A percentile compares a stretch with the other conserved stretches of the same genome.
Evolutionary conservation across 2,888 invertebrate species (phyloP).

Genomic region (Bombylius discolor): DNA sequence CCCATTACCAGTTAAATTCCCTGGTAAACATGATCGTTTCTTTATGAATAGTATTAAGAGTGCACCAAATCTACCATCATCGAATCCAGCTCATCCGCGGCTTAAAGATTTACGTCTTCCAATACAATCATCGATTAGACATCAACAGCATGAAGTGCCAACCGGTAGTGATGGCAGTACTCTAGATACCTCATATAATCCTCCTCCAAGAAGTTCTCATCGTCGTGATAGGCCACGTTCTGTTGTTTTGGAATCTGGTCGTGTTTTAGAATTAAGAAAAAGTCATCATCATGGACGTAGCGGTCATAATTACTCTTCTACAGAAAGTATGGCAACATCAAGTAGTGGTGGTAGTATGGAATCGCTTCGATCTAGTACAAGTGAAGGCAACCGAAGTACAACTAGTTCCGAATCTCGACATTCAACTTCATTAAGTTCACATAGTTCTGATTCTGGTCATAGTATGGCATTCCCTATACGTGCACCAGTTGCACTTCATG

Average conservation of each 20-base stretch:
- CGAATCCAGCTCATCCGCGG: conserved; percentile 52
- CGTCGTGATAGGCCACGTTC: conserved; percentile 57
- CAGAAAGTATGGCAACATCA: conserved; percentile 77
- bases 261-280: conserved; percentile 61
- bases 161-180: conserved; percentile 47
- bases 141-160: conserved; percentile 41
- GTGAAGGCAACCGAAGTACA: conserved; percentile 74
- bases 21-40: conserved; percentile 45
- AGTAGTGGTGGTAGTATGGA: conserved; percentile 82
- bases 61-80: conserved; percentile 62
- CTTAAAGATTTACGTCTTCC: conserved; percentile 62
- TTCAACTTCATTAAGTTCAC: conserved; percentile 72
- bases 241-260: conserved; percentile 47
- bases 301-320: conserved; percentile 43
- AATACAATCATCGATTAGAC: conserved; percentile 52
- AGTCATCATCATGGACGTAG: conserved; percentile 36
- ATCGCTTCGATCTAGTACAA: conserved; percentile 72
- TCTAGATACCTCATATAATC: conserved; percentile 44
- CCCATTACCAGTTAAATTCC: conserved; percentile 69
- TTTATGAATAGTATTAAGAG: conserved; percentile 69
- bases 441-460: conserved; percentile 62
- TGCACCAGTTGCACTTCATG: conserved; percentile 56
- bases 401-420: conserved; percentile 74
- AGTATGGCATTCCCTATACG: conserved; percentile 49
- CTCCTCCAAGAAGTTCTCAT: conserved; percentile 33